phyloP scores from a whole-genome alignment of 2,888 invertebrate genomes.

The Cecidostiba fungosa region DNA sequence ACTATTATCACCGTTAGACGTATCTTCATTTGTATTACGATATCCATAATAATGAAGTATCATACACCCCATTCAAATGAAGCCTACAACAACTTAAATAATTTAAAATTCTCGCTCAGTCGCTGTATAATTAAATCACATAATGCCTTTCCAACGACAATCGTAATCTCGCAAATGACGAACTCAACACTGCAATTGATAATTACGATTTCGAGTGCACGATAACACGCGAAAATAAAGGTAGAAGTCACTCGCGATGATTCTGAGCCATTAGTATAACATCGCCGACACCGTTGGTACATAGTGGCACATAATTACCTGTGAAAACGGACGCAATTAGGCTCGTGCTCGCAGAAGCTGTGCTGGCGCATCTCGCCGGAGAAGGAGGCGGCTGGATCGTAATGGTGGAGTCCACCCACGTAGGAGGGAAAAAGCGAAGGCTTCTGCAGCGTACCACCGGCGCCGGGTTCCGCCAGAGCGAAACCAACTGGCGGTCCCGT shows the following conservation, averaged over 20 bases:
- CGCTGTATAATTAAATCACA: too few relatives aligned
- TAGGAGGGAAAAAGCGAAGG: constrained; percentile 80
- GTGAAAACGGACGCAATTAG: constrained; percentile 75
- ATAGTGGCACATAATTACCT: constrained; percentile 67
- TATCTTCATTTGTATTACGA: too few relatives aligned
- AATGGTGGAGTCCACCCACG: constrained; percentile 79
- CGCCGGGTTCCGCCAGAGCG: constrained; percentile 72
- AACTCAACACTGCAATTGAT: too few relatives aligned
- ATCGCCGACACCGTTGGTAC: background rate
- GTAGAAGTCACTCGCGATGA: background rate
- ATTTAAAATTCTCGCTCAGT: too few relatives aligned
- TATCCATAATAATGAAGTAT: too few relatives aligned
- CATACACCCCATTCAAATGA: too few relatives aligned
- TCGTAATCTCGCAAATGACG: too few relatives aligned
- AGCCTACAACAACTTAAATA: too few relatives aligned
- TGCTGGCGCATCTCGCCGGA: constrained; percentile 73
- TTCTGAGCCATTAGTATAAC: background rate
- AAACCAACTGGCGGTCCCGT: constrained; percentile 74
- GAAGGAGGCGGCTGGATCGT: constrained; percentile 77
- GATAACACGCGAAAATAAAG: background rate
- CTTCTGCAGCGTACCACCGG: constrained; percentile 75
- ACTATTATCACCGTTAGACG: too few relatives aligned
- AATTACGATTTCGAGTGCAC: background rate
- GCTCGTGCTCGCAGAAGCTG: constrained; percentile 75
- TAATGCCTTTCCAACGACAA: too few relatives aligned